Evolutionary conservation across 2,113 vertebrate genomes (phyloP), one percentile per base, ranked within the genome.

Genomic region (Felis catus): DNA sequence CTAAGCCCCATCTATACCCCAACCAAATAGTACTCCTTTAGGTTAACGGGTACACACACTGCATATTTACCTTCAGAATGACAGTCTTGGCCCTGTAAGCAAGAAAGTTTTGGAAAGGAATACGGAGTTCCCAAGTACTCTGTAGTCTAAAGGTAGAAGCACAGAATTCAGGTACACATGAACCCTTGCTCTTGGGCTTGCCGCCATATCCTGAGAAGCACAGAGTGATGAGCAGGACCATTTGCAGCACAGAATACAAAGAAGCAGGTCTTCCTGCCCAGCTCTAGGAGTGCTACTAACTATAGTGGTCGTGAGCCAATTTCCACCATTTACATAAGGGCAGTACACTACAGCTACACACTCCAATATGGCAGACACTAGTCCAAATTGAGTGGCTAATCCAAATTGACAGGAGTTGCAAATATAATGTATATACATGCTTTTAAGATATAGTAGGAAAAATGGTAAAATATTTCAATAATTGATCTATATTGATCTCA

Each of bases 291-390:
- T 63, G 36, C 4, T 5, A 39, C 3, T 86, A 85, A 65, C 31
- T 15, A 31, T 9, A 48, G 29, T 76, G 39, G 14, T 11, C 31
- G 36, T 70, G 29, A 91, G 4, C 2, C 29, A 27, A 1, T 2
- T 58, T 66, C 41, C 25, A 36, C 8, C 16, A 36, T 39, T 76
- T 14, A 71, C 4, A 11, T 1, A 27, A 25, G 29, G 18, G 4
- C 10, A 36, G 27, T 18, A 31, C 8, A n/a, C 0, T 10, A 19
- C 13, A 4, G 12, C 53, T 41, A 0, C 21, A 16, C 7, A 41
- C 16, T 36, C 14, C 33, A 78, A 65, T n/a, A 31, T 3, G 27
- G 58, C 4, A 81, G 31, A 29, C 27, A 23, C 3, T 2, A 55
- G 12, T 36, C 6, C 74, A 70, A 25, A 66, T 0, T 21, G 16